Percentiles rank a stretch among this genome's conserved stretches.
These are phyloP conservation scores for Cnemophilus loriae DNA, from an alignment of 2,113 vertebrate species.

Conservation along the genomic window DNA sequence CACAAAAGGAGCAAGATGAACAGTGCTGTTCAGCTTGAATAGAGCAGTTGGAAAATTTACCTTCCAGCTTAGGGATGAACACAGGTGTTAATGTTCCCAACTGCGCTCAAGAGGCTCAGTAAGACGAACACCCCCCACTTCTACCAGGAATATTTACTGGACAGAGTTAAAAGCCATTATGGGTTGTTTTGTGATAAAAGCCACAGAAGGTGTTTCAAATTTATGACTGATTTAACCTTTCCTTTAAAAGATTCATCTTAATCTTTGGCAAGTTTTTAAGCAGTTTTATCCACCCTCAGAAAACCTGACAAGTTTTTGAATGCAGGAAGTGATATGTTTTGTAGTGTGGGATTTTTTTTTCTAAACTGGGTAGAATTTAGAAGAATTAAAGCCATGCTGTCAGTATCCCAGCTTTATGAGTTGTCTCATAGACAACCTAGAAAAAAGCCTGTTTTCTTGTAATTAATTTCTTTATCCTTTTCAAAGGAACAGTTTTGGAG, in stretches of 20 bases:
- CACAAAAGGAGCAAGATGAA: not conserved
- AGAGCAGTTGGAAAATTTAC: not conserved
- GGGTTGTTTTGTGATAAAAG: not conserved
- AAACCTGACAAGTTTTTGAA: not conserved
- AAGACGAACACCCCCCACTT: not conserved
- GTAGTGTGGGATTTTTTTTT: not conserved
- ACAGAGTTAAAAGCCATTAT: not conserved
- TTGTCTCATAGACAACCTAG: not conserved
- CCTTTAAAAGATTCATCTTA: not conserved
- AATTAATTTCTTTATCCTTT: not conserved
- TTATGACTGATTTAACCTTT: not conserved
- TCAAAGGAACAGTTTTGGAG: not conserved
- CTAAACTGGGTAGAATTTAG: not conserved
- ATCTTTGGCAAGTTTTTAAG: not conserved
- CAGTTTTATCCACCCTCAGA: not conserved
- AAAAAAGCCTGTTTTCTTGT: not conserved
- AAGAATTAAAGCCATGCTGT: not conserved
- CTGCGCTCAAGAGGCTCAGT: not conserved
- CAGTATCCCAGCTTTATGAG: not conserved
- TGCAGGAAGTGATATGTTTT: not conserved
- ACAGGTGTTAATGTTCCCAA: not conserved
- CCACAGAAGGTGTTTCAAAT: not conserved
- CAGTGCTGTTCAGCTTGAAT: not conserved
- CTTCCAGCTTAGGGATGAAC: not conserved
- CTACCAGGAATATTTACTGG: not conserved